A percentile compares a stretch with the other conserved stretches of the same genome.
Conservation (phyloP, 2,113 vertebrate species). For the Dasyurus viverrinus region DNA sequence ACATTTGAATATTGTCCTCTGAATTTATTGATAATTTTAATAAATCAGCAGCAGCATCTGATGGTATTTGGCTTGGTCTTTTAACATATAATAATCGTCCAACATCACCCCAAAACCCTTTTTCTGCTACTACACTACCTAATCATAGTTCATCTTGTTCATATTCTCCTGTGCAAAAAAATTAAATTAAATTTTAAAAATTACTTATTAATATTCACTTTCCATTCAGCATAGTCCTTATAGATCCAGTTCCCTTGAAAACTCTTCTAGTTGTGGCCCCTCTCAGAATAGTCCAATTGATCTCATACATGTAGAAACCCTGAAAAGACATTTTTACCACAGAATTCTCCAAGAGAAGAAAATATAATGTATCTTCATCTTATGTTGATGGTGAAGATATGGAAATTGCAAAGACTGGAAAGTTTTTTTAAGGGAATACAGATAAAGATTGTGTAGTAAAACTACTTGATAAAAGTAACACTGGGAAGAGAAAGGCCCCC, state of each 20-base stretch:
- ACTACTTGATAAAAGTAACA: slow-evolving; percentile 88
- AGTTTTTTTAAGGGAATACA: slow-evolving; percentile 90
- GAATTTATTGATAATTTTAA: slow-evolving; percentile 88
- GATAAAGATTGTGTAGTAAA: slow-evolving; percentile 91
- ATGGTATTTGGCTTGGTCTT: slow-evolving; percentile 90
- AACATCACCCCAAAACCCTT: slow-evolving; percentile 88
- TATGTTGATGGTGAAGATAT: slow-evolving; percentile 87
- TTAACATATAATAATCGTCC: slow-evolving; percentile 90
- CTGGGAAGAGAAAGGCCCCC: slow-evolving; percentile 87
- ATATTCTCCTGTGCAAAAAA: slow-evolving; percentile 83
- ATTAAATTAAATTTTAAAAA: slow-evolving; percentile 68
- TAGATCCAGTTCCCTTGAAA: slow-evolving; percentile 88
- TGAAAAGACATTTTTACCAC: slow-evolving; percentile 85
- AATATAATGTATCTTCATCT: slow-evolving; percentile 83
- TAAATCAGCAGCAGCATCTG: slow-evolving; percentile 87
- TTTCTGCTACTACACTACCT: slow-evolving; percentile 85
- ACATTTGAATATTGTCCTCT: slow-evolving; percentile 80
- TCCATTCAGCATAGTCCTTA: slow-evolving; percentile 90
- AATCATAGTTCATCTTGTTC: slow-evolving; percentile 90
- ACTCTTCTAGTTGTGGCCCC: slow-evolving; percentile 89
- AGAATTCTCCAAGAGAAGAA: slow-evolving; percentile 85
- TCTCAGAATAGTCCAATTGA: slow-evolving; percentile 89
- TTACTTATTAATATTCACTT: slow-evolving; percentile 87
- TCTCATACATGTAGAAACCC: slow-evolving; percentile 86
- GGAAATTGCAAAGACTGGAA: slow-evolving; percentile 86